Conservation (phyloP, 1,140 invertebrate genomes). For the Pissodes strobi region DNA sequence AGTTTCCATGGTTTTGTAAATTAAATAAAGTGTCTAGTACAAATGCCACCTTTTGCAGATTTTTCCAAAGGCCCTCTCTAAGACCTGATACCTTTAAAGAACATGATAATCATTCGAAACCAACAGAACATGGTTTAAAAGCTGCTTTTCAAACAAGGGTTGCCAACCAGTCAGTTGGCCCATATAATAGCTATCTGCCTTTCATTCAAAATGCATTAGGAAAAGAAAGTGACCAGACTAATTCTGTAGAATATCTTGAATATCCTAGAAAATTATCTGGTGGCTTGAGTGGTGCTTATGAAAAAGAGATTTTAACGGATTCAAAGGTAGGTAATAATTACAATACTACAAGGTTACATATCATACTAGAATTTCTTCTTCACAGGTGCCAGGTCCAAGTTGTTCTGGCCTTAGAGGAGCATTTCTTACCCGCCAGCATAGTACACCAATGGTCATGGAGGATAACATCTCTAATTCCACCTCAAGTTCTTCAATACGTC, state of each 20-base stretch:
- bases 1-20: no score
- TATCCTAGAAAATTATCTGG: no score
- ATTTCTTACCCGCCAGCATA: not conserved
- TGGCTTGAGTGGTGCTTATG: no score
- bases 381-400: no score
- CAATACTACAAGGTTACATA: not conserved
- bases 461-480: not conserved
- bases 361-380: no score
- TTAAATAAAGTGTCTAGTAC: no score
- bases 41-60: no score
- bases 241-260: no score
- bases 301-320: no score
- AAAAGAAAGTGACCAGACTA: not conserved
- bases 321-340: not conserved
- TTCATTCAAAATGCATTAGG: not conserved
- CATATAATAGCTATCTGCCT: not conserved
- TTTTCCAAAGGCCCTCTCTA: slow-evolving; percentile 20
- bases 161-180: not conserved
- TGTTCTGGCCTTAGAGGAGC: not conserved
- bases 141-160: slow-evolving; percentile 9
- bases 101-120: not conserved
- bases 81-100: slow-evolving; percentile 8
- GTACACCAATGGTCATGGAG: not conserved
- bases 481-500: no score
- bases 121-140: slow-evolving; percentile 8